A percentile compares a stretch with the other conserved stretches of the same genome.
Evolutionary conservation across 1,140 invertebrate species (phyloP).

Genomic region (Limonius californicus): DNA sequence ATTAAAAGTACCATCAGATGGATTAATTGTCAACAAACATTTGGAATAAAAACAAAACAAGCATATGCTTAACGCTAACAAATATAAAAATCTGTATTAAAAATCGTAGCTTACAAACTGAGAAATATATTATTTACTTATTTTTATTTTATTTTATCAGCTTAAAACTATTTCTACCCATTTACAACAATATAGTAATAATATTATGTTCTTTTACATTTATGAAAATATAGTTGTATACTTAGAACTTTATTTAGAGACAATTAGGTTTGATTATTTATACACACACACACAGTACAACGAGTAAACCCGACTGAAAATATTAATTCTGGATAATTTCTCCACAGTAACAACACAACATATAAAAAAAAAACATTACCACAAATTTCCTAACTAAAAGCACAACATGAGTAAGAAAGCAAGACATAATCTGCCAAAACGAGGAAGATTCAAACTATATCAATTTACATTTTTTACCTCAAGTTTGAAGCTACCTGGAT

Average conservation of each 20-base stretch:
- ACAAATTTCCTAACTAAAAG: too few relatives aligned
- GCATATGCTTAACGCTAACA: not conserved
- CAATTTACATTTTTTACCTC: too few relatives aligned
- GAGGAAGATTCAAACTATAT: too few relatives aligned
- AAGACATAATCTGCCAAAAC: too few relatives aligned
- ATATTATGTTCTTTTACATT: not conserved
- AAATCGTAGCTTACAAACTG: not conserved
- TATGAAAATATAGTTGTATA: constrained; percentile 1
- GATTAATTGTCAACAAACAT: not conserved
- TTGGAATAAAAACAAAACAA: not conserved
- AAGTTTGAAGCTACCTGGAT: too few relatives aligned
- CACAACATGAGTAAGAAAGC: too few relatives aligned
- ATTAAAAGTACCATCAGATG: not conserved
- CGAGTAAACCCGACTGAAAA: too few relatives aligned
- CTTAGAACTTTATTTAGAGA: not conserved
- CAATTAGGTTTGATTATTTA: too few relatives aligned
- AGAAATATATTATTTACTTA: not conserved
- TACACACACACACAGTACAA: too few relatives aligned
- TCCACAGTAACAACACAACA: too few relatives aligned
- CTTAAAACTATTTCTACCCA: not conserved
- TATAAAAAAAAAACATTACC: too few relatives aligned
- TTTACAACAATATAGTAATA: constrained; percentile 3
- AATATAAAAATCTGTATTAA: constrained; percentile 2
- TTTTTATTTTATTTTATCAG: not conserved
- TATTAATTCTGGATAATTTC: too few relatives aligned